Conservation (phyloP, 2,797 vertebrate genomes). For the Euphonia xanthogaster region DNA sequence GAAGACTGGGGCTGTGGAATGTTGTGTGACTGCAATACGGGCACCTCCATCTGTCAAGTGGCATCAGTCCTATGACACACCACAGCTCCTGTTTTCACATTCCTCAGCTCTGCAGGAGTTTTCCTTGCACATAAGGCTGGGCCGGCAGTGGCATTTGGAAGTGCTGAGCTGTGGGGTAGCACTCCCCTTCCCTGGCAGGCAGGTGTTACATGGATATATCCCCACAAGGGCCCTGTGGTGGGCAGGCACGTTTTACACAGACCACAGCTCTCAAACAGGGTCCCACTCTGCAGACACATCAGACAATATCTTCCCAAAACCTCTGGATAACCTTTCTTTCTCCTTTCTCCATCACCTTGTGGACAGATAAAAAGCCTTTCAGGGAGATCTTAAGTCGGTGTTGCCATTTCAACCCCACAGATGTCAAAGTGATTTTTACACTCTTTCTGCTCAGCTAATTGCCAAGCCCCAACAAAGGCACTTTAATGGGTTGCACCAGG, state of each 20-base stretch:
- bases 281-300: neutral
- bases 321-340: neutral
- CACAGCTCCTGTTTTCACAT: neutral
- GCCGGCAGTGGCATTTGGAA: neutral
- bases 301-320: neutral
- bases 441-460: neutral
- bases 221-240: neutral
- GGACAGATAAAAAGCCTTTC: neutral
- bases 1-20: neutral
- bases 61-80: neutral
- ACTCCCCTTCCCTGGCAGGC: neutral
- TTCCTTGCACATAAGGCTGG: neutral
- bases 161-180: neutral
- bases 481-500: conserved; percentile 9
- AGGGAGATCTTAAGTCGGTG: neutral
- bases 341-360: neutral
- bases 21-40: neutral
- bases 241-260: neutral
- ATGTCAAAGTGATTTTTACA: conserved; percentile 10
- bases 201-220: neutral
- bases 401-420: neutral
- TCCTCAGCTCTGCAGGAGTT: neutral
- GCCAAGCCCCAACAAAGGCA: neutral
- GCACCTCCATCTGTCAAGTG: neutral
- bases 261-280: neutral